Base-by-base conservation (phyloP, 2,113 vertebrate genomes). In the Aythya baeri region DNA sequence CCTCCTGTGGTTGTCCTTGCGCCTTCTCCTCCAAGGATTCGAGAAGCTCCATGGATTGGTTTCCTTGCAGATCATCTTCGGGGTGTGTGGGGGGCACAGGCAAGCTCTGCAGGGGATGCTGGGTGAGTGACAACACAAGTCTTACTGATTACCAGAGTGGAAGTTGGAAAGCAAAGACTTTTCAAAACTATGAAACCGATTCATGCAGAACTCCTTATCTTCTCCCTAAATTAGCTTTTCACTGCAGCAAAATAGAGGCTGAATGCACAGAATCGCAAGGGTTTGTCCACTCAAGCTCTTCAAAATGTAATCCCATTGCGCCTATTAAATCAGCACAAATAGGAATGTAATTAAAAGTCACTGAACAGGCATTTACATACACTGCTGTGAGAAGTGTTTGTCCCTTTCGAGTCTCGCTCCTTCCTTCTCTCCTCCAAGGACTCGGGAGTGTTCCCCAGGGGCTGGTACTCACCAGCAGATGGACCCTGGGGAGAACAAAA, bases 71-170 rank as follows among this genome's bases (percentile, higher is more conserved):
- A 22, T 46, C 58, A 57, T 46, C 43, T 73, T 55, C 77, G 9
- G 50, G 29, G 16, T 32, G 27, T 10, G 23, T 18, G 8, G 65
- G 14, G 34, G 50, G 21, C 54, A 58, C 61, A 67, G 88, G 6
- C 17, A 31, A 88, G 29, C 68, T 54, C 86, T 94, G 76, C 65
- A 66, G 41, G 41, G 34, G 52, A 13, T 32, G 61, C 26, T 29
- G 31, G 38, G 41, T 17, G 20, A 74, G 20, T 0, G 0, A 55
- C 17, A 52, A 34, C 13, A 52, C 3, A 63, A 23, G 13, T 52
- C 22, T 55, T 57, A 46, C 15, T 34, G 29, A 77, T 27, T 32
- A 27, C 55, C 31, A 44, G 23, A 17, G 17, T 1, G 7, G 20
- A 67, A 83, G 44, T 26, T 1, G 0, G 22, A 38, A 54, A 76